A percentile compares a stretch with the other conserved stretches of the same genome.
These are phyloP conservation scores for Taxidea taxus DNA, from an alignment of 2,113 vertebrate genomes.

Conservation along the genomic window DNA sequence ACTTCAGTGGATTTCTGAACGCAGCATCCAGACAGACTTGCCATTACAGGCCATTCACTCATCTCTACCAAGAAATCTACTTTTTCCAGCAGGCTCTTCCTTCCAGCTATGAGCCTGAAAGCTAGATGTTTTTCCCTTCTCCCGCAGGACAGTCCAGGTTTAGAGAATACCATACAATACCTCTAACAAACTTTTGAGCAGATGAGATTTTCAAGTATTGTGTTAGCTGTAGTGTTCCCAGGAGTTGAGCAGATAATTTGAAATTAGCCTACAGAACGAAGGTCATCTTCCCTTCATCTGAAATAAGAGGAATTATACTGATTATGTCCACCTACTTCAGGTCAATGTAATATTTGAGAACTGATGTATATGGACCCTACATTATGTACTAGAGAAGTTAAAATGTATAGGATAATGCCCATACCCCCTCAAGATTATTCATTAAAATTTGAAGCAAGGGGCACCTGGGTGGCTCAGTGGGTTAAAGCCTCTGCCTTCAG, in stretches of 20 bases:
- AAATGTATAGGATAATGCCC: background rate
- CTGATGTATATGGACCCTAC: background rate
- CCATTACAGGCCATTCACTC: background rate
- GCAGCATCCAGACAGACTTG: background rate
- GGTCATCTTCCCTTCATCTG: background rate
- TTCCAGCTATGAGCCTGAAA: background rate
- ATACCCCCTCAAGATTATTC: background rate
- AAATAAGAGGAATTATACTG: background rate
- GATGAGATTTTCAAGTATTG: background rate
- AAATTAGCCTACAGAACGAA: background rate
- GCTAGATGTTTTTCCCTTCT: background rate
- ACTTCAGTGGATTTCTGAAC: background rate
- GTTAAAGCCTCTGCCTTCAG: too few species aligned
- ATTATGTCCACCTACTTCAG: background rate
- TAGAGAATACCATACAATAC: background rate
- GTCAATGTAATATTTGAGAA: background rate
- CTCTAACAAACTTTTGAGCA: background rate
- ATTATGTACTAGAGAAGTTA: background rate
- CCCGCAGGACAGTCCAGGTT: background rate
- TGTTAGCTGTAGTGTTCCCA: background rate
- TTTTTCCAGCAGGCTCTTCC: background rate
- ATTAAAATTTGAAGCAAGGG: constrained; percentile 21
- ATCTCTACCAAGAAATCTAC: background rate
- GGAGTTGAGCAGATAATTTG: background rate
- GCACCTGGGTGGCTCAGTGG: too few species aligned